These are phyloP conservation scores for Lagria hirta DNA, from an alignment of 2,888 invertebrate genomes.

Conservation along the genomic window DNA sequence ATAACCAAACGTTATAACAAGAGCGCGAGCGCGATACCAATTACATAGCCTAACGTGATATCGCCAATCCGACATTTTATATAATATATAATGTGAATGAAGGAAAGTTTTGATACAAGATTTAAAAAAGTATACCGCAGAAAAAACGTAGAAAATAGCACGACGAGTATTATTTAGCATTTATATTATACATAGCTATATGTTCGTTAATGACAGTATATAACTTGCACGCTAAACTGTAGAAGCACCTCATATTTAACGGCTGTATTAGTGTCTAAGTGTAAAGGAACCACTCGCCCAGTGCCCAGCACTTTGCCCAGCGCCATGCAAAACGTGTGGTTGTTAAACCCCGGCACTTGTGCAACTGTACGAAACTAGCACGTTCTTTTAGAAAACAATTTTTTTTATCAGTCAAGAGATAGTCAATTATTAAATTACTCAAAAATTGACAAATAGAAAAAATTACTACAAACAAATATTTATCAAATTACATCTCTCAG, in stretches of 20 bases:
- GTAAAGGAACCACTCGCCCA: conserved; percentile 51
- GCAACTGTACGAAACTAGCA: conserved; percentile 35
- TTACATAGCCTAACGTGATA: conserved; percentile 52
- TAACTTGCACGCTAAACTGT: conserved; percentile 51
- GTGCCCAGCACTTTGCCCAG: conserved; percentile 31
- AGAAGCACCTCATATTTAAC: conserved; percentile 53
- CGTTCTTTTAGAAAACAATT: conserved; percentile 23
- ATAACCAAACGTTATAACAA: conserved; percentile 19
- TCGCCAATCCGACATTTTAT: conserved; percentile 52
- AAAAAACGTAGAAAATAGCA: conserved; percentile 44
- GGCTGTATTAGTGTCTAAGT: conserved; percentile 54
- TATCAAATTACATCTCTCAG: no score
- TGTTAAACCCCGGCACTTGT: conserved; percentile 28
- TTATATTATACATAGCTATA: conserved; percentile 48
- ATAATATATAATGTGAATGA: conserved; percentile 49
- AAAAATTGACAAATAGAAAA: no score
- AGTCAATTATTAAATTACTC: neutral
- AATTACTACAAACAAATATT: no score
- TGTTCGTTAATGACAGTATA: conserved; percentile 51
- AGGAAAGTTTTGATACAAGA: conserved; percentile 55
- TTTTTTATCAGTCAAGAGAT: neutral
- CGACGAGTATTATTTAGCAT: conserved; percentile 51
- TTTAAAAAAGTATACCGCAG: conserved; percentile 52
- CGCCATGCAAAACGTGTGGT: conserved; percentile 25
- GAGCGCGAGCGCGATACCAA: conserved; percentile 35